phyloP scores from a whole-genome alignment of 2,797 vertebrate genomes.

The Remorina albescens region DNA sequence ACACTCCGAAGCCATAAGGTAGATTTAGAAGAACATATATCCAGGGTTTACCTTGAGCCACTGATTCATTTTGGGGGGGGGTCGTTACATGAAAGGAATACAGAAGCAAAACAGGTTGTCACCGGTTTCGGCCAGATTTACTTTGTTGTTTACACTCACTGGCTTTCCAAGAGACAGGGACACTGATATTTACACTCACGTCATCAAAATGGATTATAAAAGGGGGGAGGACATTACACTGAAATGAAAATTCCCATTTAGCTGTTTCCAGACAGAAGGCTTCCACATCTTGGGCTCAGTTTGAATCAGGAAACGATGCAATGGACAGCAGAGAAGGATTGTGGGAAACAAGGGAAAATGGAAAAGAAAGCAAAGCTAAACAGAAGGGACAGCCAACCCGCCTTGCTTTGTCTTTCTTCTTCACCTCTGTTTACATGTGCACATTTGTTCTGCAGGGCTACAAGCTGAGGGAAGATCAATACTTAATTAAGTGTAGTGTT shows the following conservation, averaged over 20 bases:
- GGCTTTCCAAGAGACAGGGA: conserved; percentile 27
- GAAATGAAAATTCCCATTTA: conserved; percentile 48
- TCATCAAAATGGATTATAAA: conserved; percentile 60
- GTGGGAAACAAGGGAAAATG: conserved; percentile 1
- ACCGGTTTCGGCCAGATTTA: conserved; percentile 41
- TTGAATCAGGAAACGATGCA: conserved; percentile 34
- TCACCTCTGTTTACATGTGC: conserved; percentile 8
- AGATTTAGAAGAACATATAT: conserved; percentile 53
- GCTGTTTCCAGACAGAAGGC: conserved; percentile 36
- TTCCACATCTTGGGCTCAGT: conserved; percentile 8
- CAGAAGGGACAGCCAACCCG: neutral
- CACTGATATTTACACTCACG: conserved; percentile 40
- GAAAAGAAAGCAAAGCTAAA: conserved; percentile 31
- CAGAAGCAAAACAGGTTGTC: conserved; percentile 30
- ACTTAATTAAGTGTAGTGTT: conserved; percentile 64
- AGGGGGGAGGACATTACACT: conserved; percentile 27
- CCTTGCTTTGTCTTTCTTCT: conserved; percentile 5
- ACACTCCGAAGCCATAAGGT: neutral
- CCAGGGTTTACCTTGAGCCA: conserved; percentile 48
- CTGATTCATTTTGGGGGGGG: neutral
- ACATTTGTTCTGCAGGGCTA: conserved; percentile 37
- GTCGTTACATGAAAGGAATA: conserved; percentile 34
- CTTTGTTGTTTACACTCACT: conserved; percentile 5
- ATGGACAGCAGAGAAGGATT: conserved; percentile 15
- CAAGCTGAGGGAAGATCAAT: conserved; percentile 52